Base-by-base conservation (phyloP, 2,113 vertebrate species). In the sheep (Ovis aries) region DNA sequence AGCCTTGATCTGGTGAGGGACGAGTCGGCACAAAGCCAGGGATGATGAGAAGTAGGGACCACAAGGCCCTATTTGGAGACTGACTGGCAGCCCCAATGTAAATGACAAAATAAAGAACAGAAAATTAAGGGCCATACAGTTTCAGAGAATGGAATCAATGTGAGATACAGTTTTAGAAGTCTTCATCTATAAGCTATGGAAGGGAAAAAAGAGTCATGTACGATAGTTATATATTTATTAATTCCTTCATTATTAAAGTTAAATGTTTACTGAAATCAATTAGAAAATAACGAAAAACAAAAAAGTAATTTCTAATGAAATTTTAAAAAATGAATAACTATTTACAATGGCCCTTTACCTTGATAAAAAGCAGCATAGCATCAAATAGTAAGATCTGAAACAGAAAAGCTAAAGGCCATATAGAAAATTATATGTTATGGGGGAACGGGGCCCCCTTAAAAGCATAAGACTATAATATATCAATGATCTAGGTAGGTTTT, bases 401-500 rank as follows among this genome's bases (percentile, higher is more conserved):
- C 96, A 97, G 89, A 87, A 98, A 80, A 95, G n/a, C 91, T 80
- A 74, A 98, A 98, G 93, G 94, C 62, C 64, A 81, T 52, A 17
- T 8, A 85, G 93, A 95, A 96, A 95, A 97, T 80, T 71, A 45
- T 62, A 84, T 6, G 57, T 84, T 97, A 59, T 33, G 31, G 90
- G 95, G 96, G 17, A 94, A 98, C 97, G 97, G 89, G 96, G 88
- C 80, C 81, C 92, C 97, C 93, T 93, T 95, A 97, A 96, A 97
- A 96, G 82, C 92, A 80, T 53, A 80, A 90, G 78, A 88, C 93
- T 98, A 97, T 97, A 98, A 92, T 97, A 97, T 98, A 98, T 96
- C 97, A 92, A 36, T 88, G 94, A 98, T 97, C 88, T 87, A 96
- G 95, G 94, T 97, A 95, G 98, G 92, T 97, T 98, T 98, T 98